Conservation (phyloP, 2,888 invertebrate species). For the Meganola albula region DNA sequence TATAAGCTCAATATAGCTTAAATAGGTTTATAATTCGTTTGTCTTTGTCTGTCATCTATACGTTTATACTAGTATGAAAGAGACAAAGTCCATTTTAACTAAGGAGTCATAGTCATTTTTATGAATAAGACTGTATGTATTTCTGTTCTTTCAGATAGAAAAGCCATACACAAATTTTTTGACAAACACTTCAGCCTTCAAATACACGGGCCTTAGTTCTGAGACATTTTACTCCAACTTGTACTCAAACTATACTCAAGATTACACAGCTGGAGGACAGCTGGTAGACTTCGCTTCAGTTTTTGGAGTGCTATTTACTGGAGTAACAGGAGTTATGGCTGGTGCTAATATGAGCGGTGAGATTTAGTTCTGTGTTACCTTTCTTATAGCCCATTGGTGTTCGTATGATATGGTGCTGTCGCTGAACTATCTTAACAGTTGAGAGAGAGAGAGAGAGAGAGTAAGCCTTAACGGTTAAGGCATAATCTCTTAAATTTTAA, state of each 20-base stretch:
- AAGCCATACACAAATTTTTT: slow-evolving; percentile 86
- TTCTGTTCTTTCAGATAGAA: slow-evolving; percentile 73
- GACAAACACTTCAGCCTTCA: slow-evolving; percentile 63
- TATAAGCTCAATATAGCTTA: too few species aligned
- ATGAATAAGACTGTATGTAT: not conserved
- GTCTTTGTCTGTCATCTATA: too few species aligned
- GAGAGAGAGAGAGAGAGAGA: too few species aligned
- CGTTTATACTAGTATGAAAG: too few species aligned
- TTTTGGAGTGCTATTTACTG: slow-evolving; percentile 98
- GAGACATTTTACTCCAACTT: slow-evolving; percentile 88
- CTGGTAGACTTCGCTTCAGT: slow-evolving; percentile 93
- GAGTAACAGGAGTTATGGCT: slow-evolving; percentile 99
- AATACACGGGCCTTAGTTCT: slow-evolving; percentile 88
- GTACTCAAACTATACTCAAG: slow-evolving; percentile 82
- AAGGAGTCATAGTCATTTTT: not conserved
- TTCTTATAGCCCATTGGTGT: too few species aligned
- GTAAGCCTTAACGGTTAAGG: too few species aligned
- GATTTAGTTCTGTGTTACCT: too few species aligned
- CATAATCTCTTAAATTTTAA: too few species aligned
- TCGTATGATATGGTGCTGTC: too few species aligned
- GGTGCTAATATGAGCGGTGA: slow-evolving; percentile 98
- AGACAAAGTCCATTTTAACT: too few species aligned
- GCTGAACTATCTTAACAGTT: too few species aligned
- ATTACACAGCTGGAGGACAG: slow-evolving; percentile 84
- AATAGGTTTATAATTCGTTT: too few species aligned